Base-by-base conservation (phyloP, 2,888 invertebrate species). In the Clunio marinus region DNA sequence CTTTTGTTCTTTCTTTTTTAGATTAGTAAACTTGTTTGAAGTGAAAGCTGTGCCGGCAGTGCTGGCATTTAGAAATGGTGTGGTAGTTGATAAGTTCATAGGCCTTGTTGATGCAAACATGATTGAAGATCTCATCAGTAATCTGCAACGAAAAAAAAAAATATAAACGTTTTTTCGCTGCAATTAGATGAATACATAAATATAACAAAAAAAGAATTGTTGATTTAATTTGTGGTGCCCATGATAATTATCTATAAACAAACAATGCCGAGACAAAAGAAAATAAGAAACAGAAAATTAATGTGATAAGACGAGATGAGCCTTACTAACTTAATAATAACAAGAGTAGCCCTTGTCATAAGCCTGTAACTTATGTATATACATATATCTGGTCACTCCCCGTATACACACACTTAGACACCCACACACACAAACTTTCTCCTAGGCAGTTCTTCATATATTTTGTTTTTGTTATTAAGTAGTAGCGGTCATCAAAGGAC, bases 71-170 rank as follows among this genome's bases (percentile, higher is more conserved):
- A 85, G 86, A 68, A 88, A 91, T 75, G 92, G 92, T 1, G 81
- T 89, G 24, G 88, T 93, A 62, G 88, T 91, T 17, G 91, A 92
- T 77, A 93, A 93, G 77, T 92, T 93, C 76, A 89, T 93, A 71
- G 93, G 93, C 0, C 77, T 93, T n/a, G 89, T 91, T 0, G 63
- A 63, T 20, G 66, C 66, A 13, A 66, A 66, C 55, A 66, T 55
- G 55, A 66, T 66, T 24, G 66, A 66, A 20, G 66, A 66, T 28
- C 15, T 66, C 7, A 66, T 66, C 15, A 46, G 15, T 7, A 66
- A n/a, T 25, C 45, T 66, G 8, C 35, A 17, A 4, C 45, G 46
- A 55, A 66, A 66, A 45, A 66, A 51, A 22, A 51, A 51, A 22
- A 22, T 22, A n/a, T n/a, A n/a, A n/a, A n/a, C n/a, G n/a, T n/a